Percentiles rank a stretch among this genome's conserved stretches.
phyloP scores from a whole-genome alignment of 2,888 invertebrate species.

The Scaptomyza reducta region DNA sequence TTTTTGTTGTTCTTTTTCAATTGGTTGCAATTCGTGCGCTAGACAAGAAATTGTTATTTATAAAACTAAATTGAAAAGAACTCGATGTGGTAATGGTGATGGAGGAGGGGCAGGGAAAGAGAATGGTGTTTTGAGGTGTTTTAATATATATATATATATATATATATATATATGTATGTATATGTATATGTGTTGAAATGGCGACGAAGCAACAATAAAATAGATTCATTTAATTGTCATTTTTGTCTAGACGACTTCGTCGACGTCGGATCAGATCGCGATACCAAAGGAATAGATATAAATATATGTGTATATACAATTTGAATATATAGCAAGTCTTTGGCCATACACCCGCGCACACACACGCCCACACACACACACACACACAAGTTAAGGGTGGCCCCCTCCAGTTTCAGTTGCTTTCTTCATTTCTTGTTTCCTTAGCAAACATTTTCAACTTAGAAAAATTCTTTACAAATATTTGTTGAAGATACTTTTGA shows the following conservation, averaged over 20 bases:
- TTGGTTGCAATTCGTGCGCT: slow-evolving; percentile 59
- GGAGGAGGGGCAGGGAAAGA: neutral
- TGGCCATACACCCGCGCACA: slow-evolving; percentile 19
- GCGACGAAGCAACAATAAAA: slow-evolving; percentile 79
- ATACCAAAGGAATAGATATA: slow-evolving; percentile 49
- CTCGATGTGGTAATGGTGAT: neutral
- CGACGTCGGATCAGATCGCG: slow-evolving; percentile 54
- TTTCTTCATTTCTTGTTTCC: no score
- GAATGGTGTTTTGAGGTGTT: neutral
- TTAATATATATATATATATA: neutral
- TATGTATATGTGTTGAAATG: slow-evolving; percentile 40
- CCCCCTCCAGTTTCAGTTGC: no score
- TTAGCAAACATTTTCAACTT: no score
- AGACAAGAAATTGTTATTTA: slow-evolving; percentile 58
- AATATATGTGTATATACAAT: slow-evolving; percentile 3
- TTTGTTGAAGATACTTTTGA: no score
- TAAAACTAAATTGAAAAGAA: slow-evolving; percentile 51
- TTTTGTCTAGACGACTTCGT: slow-evolving; percentile 75
- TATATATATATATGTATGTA: neutral
- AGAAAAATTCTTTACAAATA: neutral
- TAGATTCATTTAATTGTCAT: slow-evolving; percentile 82
- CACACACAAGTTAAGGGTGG: no score
- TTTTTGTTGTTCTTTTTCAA: slow-evolving; percentile 44
- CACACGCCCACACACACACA: no score
- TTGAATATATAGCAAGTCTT: slow-evolving; percentile 1